Percentiles rank a stretch among this genome's conserved stretches.
These are phyloP conservation scores for Morpho deidamia DNA, from an alignment of 2,888 invertebrate species.

Conservation along the genomic window DNA sequence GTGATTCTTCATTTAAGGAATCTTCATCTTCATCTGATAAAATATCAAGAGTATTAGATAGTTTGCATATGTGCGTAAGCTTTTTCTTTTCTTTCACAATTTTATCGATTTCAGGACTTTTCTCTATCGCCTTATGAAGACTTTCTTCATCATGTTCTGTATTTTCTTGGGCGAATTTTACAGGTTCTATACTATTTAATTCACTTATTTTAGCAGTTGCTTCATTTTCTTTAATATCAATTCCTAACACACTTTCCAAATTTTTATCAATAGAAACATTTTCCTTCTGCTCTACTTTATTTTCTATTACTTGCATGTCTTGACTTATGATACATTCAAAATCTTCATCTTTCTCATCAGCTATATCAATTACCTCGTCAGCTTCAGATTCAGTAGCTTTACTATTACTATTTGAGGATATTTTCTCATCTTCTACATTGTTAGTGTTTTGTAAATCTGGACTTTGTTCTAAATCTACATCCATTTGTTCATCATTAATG, in stretches of 20 bases:
- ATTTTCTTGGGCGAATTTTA: not conserved
- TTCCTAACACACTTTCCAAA: not conserved
- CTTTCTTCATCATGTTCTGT: not conserved
- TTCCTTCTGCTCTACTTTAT: not conserved
- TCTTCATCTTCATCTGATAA: conserved; percentile 65
- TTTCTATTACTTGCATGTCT: conserved; percentile 2
- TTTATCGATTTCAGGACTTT: not conserved
- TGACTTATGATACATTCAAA: conserved; percentile 1
- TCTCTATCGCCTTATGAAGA: not conserved
- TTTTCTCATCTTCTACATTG: not conserved
- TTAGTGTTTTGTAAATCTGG: not conserved
- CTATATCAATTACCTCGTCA: conserved; percentile 18
- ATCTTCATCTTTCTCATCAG: conserved; percentile 20
- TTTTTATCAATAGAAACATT: not conserved
- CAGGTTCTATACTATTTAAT: too few species aligned
- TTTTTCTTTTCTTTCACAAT: conserved; percentile 20
- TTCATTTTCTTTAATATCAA: not conserved
- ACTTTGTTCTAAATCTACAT: not conserved
- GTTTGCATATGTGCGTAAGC: conserved; percentile 39
- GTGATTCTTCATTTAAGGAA: conserved; percentile 20
- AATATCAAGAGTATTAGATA: conserved; percentile 60
- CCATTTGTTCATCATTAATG: not conserved
- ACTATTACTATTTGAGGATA: not conserved
- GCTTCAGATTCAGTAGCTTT: conserved; percentile 2
- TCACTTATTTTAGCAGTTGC: not conserved